Evolutionary conservation across 2,113 vertebrate species (phyloP).

Genomic region (Silurus asotus): DNA sequence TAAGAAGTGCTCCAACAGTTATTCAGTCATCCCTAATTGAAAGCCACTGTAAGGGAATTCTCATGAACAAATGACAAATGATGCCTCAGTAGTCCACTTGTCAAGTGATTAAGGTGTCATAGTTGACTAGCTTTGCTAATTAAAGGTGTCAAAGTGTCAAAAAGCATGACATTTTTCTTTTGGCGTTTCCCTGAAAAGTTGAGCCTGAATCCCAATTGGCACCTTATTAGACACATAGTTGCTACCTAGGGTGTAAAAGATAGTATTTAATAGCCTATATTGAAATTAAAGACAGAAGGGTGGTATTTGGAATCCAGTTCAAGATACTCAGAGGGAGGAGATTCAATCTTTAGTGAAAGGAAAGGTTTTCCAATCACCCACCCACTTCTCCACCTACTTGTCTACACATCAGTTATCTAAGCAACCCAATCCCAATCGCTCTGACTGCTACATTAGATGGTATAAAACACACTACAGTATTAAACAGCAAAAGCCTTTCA

Average conservation of each 20-base stretch:
- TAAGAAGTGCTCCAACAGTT: neutral
- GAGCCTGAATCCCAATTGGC: slow-evolving; percentile 22
- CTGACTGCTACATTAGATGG: neutral
- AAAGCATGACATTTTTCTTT: slow-evolving; percentile 60
- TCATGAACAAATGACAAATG: slow-evolving; percentile 19
- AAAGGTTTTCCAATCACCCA: slow-evolving; percentile 55
- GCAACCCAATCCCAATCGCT: slow-evolving; percentile 34
- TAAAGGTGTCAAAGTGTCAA: slow-evolving; percentile 57
- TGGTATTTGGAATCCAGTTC: slow-evolving; percentile 16
- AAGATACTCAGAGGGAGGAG: slow-evolving; percentile 50
- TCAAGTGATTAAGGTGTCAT: slow-evolving; percentile 35
- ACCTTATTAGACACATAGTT: neutral
- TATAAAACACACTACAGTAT: neutral
- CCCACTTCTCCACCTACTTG: slow-evolving; percentile 57
- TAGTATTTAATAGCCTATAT: slow-evolving; percentile 23
- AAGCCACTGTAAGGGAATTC: slow-evolving; percentile 17
- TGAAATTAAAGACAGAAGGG: slow-evolving; percentile 11
- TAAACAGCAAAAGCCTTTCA: neutral
- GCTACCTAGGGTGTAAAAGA: slow-evolving; percentile 20
- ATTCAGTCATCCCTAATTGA: slow-evolving; percentile 16
- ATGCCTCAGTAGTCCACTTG: slow-evolving; percentile 30
- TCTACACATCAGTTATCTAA: slow-evolving; percentile 45
- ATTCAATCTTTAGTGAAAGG: slow-evolving; percentile 54
- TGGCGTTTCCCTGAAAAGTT: slow-evolving; percentile 51
- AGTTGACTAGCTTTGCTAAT: slow-evolving; percentile 33